Percentiles rank a stretch among this genome's conserved stretches.
These are phyloP conservation scores for Danio tinwini DNA, from an alignment of 2,797 vertebrate genomes.

Conservation along the genomic window DNA sequence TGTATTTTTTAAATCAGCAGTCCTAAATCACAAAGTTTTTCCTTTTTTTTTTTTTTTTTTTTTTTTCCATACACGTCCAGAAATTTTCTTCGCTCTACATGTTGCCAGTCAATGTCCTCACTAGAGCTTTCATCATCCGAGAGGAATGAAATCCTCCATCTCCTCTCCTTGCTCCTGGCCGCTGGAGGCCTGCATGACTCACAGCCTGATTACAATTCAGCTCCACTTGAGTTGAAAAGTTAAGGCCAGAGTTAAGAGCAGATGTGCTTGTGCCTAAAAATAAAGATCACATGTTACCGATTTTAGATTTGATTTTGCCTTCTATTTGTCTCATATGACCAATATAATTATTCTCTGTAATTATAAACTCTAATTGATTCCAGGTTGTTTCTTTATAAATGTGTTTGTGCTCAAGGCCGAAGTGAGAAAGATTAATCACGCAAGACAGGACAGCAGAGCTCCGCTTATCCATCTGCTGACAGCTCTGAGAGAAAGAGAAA, in stretches of 20 bases:
- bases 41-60: neutral
- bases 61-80: neutral
- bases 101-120: slow-evolving; percentile 28
- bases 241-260: slow-evolving; percentile 22
- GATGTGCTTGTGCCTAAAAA: slow-evolving; percentile 23
- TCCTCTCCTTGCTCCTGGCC: neutral
- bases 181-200: slow-evolving; percentile 8
- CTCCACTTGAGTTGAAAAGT: slow-evolving; percentile 28
- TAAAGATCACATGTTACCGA: slow-evolving; percentile 1
- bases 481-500: neutral
- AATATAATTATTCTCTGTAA: neutral
- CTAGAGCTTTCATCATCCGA: slow-evolving; percentile 32
- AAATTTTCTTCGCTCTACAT: neutral
- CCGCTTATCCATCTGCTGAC: slow-evolving; percentile 6
- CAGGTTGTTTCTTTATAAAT: slow-evolving; percentile 12
- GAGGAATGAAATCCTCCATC: slow-evolving; percentile 22
- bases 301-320: neutral
- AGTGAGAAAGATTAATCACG: slow-evolving; percentile 11
- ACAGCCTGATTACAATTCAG: slow-evolving; percentile 7
- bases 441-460: neutral
- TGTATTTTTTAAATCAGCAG: slow-evolving; percentile 6
- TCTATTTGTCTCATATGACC: neutral
- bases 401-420: neutral
- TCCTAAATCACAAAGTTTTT: neutral
- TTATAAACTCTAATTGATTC: neutral